These are phyloP conservation scores for Synanthedon myopaeformis DNA, from an alignment of 2,888 invertebrate genomes.

Conservation along the genomic window DNA sequence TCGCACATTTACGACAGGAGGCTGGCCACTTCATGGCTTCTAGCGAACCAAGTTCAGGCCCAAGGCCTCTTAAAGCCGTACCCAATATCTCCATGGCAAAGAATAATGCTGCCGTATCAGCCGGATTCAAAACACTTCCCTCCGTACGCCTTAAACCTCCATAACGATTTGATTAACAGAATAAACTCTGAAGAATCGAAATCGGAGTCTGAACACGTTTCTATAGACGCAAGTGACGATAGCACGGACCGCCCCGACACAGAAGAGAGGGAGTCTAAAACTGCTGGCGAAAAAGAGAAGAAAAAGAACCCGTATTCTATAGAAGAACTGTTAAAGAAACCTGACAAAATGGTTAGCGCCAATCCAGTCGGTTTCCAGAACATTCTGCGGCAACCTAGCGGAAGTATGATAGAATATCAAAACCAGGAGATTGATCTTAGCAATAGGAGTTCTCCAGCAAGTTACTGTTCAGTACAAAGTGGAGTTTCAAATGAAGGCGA, in stretches of 20 bases:
- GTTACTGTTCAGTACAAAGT: slow-evolving; percentile 56
- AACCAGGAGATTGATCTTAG: slow-evolving; percentile 36
- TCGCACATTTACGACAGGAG: slow-evolving; percentile 53
- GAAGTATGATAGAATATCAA: slow-evolving; percentile 66
- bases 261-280: slow-evolving; percentile 44
- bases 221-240: slow-evolving; percentile 72
- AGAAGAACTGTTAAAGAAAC: slow-evolving; percentile 86
- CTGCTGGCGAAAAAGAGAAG: slow-evolving; percentile 51
- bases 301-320: slow-evolving; percentile 90
- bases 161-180: slow-evolving; percentile 45
- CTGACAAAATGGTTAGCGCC: slow-evolving; percentile 70
- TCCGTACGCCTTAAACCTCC: slow-evolving; percentile 47
- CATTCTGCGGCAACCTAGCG: slow-evolving; percentile 70
- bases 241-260: slow-evolving; percentile 68
- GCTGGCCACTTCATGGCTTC: slow-evolving; percentile 67
- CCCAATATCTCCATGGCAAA: slow-evolving; percentile 69
- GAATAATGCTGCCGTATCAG: slow-evolving; percentile 70
- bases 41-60: slow-evolving; percentile 65
- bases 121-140: slow-evolving; percentile 45
- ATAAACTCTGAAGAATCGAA: slow-evolving; percentile 53
- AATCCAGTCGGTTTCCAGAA: slow-evolving; percentile 48
- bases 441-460: slow-evolving; percentile 57
- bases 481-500: slow-evolving; percentile 40
- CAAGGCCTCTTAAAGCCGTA: slow-evolving; percentile 62
- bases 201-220: slow-evolving; percentile 59